phyloP scores from a whole-genome alignment of 1,140 invertebrate species.

The Cydia pomonella region DNA sequence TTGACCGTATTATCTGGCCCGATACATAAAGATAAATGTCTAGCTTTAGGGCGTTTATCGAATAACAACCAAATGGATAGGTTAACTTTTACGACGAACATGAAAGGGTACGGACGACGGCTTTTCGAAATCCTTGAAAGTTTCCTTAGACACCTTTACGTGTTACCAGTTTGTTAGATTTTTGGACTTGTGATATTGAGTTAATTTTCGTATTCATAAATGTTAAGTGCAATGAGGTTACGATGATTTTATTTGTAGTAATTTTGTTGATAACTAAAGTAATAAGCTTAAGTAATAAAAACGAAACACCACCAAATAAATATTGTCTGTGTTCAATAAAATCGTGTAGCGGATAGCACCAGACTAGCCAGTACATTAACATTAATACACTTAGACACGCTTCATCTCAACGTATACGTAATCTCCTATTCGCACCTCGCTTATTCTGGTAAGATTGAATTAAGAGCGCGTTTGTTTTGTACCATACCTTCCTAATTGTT shows the following conservation, averaged over 20 bases:
- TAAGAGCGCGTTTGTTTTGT: conserved; percentile 32
- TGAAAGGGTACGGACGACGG: not conserved
- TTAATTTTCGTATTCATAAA: not conserved
- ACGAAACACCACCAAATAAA: conserved; percentile 66
- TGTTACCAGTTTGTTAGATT: not conserved
- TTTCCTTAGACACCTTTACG: not conserved
- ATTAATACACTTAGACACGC: conserved; percentile 25
- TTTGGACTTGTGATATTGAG: conserved; percentile 11
- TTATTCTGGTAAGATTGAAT: conserved; percentile 39
- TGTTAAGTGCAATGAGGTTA: not conserved
- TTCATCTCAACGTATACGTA: conserved; percentile 39
- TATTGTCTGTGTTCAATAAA: conserved; percentile 65
- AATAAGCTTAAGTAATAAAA: conserved; percentile 45
- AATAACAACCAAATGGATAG: not conserved
- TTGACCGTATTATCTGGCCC: conserved; percentile 1
- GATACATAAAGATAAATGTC: conserved; percentile 21
- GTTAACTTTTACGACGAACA: not conserved
- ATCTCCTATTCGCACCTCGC: conserved; percentile 44
- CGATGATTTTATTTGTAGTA: not conserved
- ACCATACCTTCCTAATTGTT: conserved; percentile 35
- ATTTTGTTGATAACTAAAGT: not conserved
- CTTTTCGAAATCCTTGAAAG: not conserved
- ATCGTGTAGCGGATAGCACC: conserved; percentile 37
- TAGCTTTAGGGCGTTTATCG: not conserved
- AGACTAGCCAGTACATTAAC: not conserved